Conservation (phyloP, 2,113 vertebrate species). For the Sciurus niger region DNA sequence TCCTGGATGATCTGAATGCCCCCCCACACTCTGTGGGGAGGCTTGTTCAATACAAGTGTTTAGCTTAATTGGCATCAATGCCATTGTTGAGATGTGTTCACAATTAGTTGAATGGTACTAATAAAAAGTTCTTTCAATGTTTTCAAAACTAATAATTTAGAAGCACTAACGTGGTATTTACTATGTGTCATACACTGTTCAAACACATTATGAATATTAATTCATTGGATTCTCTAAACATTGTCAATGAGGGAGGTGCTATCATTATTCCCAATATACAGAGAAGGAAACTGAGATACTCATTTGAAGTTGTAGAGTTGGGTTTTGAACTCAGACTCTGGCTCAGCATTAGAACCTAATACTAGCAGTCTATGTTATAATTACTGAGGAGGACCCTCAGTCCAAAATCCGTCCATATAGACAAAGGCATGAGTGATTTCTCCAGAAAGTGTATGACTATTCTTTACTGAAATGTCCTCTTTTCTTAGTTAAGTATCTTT, state of each 20-base stretch:
- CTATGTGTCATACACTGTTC: background rate
- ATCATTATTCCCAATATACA: background rate
- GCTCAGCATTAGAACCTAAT: background rate
- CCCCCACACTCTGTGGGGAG: too few species aligned
- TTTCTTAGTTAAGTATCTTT: slow-evolving; percentile 76
- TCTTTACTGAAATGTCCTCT: slow-evolving; percentile 50
- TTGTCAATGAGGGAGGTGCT: background rate
- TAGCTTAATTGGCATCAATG: background rate
- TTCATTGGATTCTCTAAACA: slow-evolving; percentile 54
- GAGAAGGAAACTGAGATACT: background rate
- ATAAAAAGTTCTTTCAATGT: background rate
- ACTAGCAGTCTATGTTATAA: slow-evolving; percentile 27
- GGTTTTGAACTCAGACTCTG: background rate
- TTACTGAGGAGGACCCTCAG: slow-evolving; percentile 50
- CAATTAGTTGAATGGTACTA: background rate
- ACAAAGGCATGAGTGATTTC: background rate
- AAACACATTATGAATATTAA: slow-evolving; percentile 51
- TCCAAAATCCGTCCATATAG: background rate
- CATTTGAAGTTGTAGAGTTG: background rate
- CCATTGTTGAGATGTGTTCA: background rate
- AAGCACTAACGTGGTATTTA: background rate
- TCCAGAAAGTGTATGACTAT: slow-evolving; percentile 42
- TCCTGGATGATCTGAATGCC: background rate
- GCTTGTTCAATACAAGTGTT: background rate
- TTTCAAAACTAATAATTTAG: background rate